Base-by-base conservation (phyloP, 2,888 invertebrate genomes). In the Ellobium chinense region DNA sequence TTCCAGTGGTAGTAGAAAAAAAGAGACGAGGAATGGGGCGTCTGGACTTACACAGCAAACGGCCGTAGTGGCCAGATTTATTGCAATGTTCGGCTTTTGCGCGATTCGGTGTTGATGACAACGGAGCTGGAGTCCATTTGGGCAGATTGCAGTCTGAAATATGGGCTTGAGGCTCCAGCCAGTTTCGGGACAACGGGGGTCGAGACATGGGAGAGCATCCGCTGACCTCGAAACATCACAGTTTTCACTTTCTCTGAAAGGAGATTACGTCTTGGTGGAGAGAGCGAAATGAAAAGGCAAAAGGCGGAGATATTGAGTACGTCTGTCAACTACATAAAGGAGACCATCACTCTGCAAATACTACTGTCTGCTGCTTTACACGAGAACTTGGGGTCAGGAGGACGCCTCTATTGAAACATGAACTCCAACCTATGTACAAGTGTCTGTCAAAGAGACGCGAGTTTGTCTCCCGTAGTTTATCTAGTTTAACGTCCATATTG, bases 1-100 rank as follows among this genome's bases (percentile, higher is more conserved):
- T 56, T 24, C n/a, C 18, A 29, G 24, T 18, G 9, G 31, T 14
- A 54, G n/a, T 24, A 76, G 46, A 5, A 24, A 36, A 34, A 46
- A 14, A 24, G 58, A 27, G 29, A 27, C 58, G n/a, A 46, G 34
- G 27, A 46, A 74, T 31, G 37, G 39, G 36, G 27, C 24, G 60
- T 37, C 24, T 60, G 62, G n/a, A 70, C 36, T 36, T 72, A 72
- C n/a, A 18, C 12, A 31, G 37, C 21, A 36, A n/a, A 21, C 21
- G 24, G 24, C 60, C 1, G 36, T 34, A 72, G 56, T 24, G 12
- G 24, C 56, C 36, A 60, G 60, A 72, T 72, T 72, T 72, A 72
- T 58, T n/a, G n/a, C 21, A 36, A 29, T 27, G 56, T 58, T 37
- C 60, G 34, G 58, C 12, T 58, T 14, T 24, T 36, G 60, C 39